These are phyloP conservation scores for Euphydryas editha DNA, from an alignment of 2,888 invertebrate species.

Conservation along the genomic window DNA sequence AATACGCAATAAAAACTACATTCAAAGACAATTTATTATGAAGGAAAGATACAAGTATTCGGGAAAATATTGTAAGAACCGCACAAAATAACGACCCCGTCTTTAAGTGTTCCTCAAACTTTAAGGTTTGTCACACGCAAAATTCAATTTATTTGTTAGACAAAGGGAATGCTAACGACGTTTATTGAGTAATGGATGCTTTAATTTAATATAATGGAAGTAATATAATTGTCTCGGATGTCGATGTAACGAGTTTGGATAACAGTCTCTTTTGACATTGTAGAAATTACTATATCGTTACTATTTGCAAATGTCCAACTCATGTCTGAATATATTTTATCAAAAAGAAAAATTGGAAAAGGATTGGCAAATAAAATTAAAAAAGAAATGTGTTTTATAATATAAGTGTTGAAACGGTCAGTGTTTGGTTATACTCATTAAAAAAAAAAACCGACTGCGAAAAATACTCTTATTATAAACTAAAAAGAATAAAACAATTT, in stretches of 20 bases:
- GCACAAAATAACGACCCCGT: conserved; percentile 18
- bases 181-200: conserved; percentile 15
- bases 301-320: too few species aligned
- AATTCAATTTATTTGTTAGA: conserved; percentile 28
- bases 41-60: not conserved
- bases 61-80: conserved; percentile 20
- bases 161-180: conserved; percentile 14
- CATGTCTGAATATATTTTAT: not conserved
- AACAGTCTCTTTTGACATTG: not conserved
- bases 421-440: too few species aligned
- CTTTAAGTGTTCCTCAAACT: conserved; percentile 26
- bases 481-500: too few species aligned
- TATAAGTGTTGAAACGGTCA: too few species aligned
- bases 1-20: too few species aligned
- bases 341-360: not conserved
- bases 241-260: not conserved
- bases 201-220: conserved; percentile 5
- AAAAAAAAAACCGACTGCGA: too few species aligned
- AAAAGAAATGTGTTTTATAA: too few species aligned
- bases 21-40: too few species aligned
- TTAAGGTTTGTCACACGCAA: conserved; percentile 25
- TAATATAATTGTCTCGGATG: not conserved
- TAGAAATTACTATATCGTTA: not conserved
- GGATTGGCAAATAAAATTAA: too few species aligned
- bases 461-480: too few species aligned